These are phyloP conservation scores for Progne subis DNA, from an alignment of 2,113 vertebrate genomes.

Conservation along the genomic window DNA sequence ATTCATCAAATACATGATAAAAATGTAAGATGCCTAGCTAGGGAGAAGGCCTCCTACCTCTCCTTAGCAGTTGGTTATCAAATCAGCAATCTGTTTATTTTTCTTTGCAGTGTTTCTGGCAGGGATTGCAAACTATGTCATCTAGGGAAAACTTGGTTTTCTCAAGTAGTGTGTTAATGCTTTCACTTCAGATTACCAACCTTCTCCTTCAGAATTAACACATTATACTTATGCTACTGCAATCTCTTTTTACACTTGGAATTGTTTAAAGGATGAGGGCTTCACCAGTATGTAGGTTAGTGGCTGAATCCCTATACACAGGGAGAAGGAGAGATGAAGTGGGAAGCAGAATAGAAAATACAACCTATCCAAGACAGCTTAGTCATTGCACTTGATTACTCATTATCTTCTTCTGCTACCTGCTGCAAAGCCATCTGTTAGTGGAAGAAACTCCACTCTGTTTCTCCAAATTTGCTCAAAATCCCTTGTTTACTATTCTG, in stretches of 20 bases:
- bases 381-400: slow-evolving; percentile 61
- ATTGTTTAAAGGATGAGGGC: neutral
- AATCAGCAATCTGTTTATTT: slow-evolving; percentile 36
- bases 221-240: neutral
- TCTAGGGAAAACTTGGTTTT: neutral
- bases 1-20: slow-evolving; percentile 19
- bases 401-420: slow-evolving; percentile 60
- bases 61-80: slow-evolving; percentile 16
- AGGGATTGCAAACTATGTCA: neutral
- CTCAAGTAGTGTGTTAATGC: neutral
- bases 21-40: slow-evolving; percentile 14
- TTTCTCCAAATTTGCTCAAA: slow-evolving; percentile 28
- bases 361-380: slow-evolving; percentile 49
- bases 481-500: slow-evolving; percentile 1
- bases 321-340: neutral
- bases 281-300: neutral
- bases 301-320: neutral
- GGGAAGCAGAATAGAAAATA: slow-evolving; percentile 6
- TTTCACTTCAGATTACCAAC: neutral
- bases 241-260: neutral
- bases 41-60: neutral
- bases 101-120: neutral
- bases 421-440: slow-evolving; percentile 64
- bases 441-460: neutral
- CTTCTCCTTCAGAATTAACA: neutral